Base-by-base conservation (phyloP, 1,140 invertebrate species). In the Cryptotermes secundus region DNA sequence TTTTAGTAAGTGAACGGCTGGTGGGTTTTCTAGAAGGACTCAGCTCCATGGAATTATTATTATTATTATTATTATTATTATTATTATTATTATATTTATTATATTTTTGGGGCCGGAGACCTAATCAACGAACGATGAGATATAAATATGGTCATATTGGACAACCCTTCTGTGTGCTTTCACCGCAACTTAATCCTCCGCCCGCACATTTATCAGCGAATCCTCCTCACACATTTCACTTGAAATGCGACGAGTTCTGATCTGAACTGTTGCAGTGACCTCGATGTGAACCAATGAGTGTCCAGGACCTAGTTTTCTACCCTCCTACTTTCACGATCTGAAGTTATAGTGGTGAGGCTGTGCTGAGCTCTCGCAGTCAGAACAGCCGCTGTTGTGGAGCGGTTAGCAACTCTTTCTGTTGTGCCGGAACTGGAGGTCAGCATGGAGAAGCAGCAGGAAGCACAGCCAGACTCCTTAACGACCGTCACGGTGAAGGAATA, bases 391-490 rank as follows among this genome's bases (percentile, higher is more conserved):
- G 81, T 22, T 45, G 81, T 45, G 34, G 24, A 45, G n/a, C 81
- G 81, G 80, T 42, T 31, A n/a, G 24, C 81, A 82, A 45, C 81
- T 45, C 35, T 42, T 9, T n/a, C 38, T 31, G 22, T 80, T 34
- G n/a, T 45, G 26, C 42, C 81, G 22, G 0, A 72, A 72, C 3
- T 10, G n/a, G 59, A 72, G 31, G 59, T 36, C 83, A 65, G 16
- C 42, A 87, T 87, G 87, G 87, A 87, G 38, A 87, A 87, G 45
- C 86, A 87, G 65, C 86, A 87, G 80, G 86, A 86, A 35, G 84
- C 84, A 12, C 85, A 85, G 4, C 83, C 82, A n/a, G 87, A 86
- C 82, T 82, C 85, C 49, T 85, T 86, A 59, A 79, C 86, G 16
- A 86, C 84, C 34, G 84, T 86, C 24, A 84, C 86, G 45, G 85